Conservation (phyloP, 2,797 vertebrate species). For the Paedocypris micromegethes region DNA sequence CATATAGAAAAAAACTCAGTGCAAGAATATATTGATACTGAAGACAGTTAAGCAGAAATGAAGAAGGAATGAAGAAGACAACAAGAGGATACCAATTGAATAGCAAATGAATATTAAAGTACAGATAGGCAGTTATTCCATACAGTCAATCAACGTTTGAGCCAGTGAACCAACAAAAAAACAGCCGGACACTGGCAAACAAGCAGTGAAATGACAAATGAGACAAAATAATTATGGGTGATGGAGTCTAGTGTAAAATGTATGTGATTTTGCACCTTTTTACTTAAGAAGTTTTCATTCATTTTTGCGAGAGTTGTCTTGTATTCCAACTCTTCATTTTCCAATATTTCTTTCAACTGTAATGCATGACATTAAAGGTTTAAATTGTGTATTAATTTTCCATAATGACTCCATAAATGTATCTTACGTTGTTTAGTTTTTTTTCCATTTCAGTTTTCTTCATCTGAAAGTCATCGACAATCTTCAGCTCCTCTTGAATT, state of each 20-base stretch:
- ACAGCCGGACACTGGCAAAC: too few species aligned
- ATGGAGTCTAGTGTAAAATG: too few species aligned
- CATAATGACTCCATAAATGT: not conserved
- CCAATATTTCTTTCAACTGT: slow-evolving; percentile 72
- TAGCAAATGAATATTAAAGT: too few species aligned
- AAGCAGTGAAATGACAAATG: too few species aligned
- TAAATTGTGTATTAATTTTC: not conserved
- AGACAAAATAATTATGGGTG: too few species aligned
- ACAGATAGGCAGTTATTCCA: too few species aligned
- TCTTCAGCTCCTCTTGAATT: slow-evolving; percentile 51
- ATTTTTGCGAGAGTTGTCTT: slow-evolving; percentile 54
- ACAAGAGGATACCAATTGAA: too few species aligned
- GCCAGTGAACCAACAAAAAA: too few species aligned
- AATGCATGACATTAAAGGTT: slow-evolving; percentile 2
- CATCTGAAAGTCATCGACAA: slow-evolving; percentile 43
- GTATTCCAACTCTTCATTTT: slow-evolving; percentile 63
- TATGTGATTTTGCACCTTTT: slow-evolving; percentile 68
- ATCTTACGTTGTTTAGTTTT: slow-evolving; percentile 71
- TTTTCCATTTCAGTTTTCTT: slow-evolving; percentile 75
- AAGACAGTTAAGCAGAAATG: too few species aligned
- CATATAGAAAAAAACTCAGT: not conserved
- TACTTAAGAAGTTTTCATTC: slow-evolving; percentile 73
- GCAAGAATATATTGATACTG: not conserved
- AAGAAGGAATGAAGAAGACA: not conserved
- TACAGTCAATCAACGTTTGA: too few species aligned